Conservation (phyloP, 2,113 vertebrate genomes). For the Pseudopipra pipra region DNA sequence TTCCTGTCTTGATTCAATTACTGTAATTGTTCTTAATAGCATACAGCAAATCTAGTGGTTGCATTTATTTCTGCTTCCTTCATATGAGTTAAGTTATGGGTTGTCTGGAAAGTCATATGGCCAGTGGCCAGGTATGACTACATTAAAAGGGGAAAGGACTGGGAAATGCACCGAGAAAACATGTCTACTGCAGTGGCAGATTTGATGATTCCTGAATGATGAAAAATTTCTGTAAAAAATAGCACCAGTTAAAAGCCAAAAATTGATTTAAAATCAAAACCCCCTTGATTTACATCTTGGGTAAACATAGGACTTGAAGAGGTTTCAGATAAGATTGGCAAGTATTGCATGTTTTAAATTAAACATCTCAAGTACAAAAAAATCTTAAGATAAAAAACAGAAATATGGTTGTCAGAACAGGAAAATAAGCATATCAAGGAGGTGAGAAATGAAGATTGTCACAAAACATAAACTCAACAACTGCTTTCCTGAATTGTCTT, state of each 20-base stretch:
- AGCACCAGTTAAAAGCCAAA: background rate
- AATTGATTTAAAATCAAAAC: conserved; percentile 12
- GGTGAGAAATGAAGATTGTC: background rate
- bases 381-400: background rate
- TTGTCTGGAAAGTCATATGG: background rate
- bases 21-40: background rate
- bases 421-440: background rate
- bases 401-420: background rate
- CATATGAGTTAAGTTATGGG: background rate
- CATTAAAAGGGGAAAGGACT: background rate
- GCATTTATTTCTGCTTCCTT: background rate
- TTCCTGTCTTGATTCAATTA: background rate
- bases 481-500: background rate
- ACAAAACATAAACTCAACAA: background rate
- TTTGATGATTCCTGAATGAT: background rate
- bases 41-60: background rate
- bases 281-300: background rate
- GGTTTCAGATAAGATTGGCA: background rate
- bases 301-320: background rate
- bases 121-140: background rate
- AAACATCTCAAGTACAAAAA: background rate
- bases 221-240: conserved; percentile 1
- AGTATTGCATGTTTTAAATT: background rate
- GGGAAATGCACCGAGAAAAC: background rate
- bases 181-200: background rate